These are phyloP conservation scores for Druceiella hillmani DNA, from an alignment of 2,888 invertebrate genomes.

Conservation along the genomic window DNA sequence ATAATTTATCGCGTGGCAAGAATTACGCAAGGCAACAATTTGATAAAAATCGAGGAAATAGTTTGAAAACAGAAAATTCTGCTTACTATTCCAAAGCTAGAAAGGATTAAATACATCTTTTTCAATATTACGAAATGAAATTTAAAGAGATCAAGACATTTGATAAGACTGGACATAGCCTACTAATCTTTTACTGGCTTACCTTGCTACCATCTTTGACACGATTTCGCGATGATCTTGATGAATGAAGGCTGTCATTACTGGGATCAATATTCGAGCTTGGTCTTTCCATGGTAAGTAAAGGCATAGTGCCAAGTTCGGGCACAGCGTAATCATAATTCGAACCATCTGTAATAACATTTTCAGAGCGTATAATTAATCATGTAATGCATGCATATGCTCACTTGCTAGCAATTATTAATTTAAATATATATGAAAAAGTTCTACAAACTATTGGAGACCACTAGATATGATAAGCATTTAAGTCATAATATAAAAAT, in stretches of 20 bases:
- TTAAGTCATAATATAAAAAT: not conserved
- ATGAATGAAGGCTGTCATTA: constrained; percentile 33
- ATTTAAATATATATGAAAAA: not conserved
- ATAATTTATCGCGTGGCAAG: too few relatives aligned
- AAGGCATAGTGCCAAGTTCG: constrained; percentile 64
- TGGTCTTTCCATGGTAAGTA: constrained; percentile 50
- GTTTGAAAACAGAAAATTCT: too few relatives aligned
- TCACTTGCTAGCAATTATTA: not conserved
- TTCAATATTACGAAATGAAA: too few relatives aligned
- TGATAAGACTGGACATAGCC: too few relatives aligned
- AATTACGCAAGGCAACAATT: too few relatives aligned
- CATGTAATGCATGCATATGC: not conserved
- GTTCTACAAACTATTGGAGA: too few relatives aligned
- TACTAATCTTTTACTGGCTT: too few relatives aligned
- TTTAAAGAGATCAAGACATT: too few relatives aligned
- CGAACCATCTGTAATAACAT: constrained; percentile 51
- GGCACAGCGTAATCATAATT: constrained; percentile 75
- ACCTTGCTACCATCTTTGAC: constrained; percentile 45
- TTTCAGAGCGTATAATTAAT: not conserved
- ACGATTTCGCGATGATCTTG: constrained; percentile 35
- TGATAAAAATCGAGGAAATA: too few relatives aligned
- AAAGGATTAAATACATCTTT: too few relatives aligned
- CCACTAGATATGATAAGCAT: too few relatives aligned
- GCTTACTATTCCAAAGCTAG: too few relatives aligned
- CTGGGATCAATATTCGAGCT: constrained; percentile 29